Percentiles rank a stretch among this genome's conserved stretches.
Conservation (phyloP, 2,888 invertebrate genomes). For the Orthosia gothica region DNA sequence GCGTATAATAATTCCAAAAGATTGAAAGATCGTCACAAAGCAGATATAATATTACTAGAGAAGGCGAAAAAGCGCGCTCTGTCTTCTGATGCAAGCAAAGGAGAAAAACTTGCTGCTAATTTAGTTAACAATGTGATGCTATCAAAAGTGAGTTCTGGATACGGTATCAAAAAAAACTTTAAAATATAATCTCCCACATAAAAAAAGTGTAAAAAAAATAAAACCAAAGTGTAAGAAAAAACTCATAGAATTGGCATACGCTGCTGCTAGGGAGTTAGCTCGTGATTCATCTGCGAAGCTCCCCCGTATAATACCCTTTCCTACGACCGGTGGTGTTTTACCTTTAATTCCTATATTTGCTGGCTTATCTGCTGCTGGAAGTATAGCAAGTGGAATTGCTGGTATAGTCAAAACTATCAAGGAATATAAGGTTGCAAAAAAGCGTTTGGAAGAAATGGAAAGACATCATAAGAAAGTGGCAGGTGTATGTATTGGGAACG, state of each 20-base stretch:
- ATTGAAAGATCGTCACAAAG: too few species aligned
- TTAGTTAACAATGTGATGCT: too few species aligned
- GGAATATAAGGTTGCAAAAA: constrained; percentile 1
- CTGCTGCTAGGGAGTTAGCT: constrained; percentile 4
- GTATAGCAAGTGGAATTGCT: too few species aligned
- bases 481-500: constrained; percentile 1
- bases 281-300: not conserved
- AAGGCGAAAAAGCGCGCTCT: too few species aligned
- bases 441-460: constrained; percentile 4
- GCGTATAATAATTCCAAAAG: not conserved
- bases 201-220: not conserved
- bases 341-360: constrained; percentile 8
- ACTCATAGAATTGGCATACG: not conserved
- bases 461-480: not conserved
- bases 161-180: too few species aligned
- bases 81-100: too few species aligned
- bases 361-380: not conserved
- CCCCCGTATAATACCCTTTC: not conserved
- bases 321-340: not conserved
- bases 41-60: too few species aligned
- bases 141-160: too few species aligned
- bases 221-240: constrained; percentile 1
- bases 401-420: constrained; percentile 4
- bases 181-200: not conserved
- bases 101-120: too few species aligned